phyloP scores from a whole-genome alignment of 2,797 vertebrate species.

The Mastacembelus armatus region DNA sequence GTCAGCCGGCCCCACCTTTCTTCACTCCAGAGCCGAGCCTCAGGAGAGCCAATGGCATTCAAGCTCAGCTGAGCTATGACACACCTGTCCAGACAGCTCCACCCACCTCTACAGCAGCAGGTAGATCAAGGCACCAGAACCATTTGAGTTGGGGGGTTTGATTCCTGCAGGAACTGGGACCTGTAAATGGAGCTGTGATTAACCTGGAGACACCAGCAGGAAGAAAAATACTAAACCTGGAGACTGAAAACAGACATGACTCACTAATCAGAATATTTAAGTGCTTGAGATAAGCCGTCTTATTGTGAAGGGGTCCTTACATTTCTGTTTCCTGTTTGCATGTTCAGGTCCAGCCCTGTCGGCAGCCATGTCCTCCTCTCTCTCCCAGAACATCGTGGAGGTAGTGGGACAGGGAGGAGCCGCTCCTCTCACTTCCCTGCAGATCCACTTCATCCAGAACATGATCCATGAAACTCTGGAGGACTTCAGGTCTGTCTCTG shows the following conservation, averaged over 20 bases:
- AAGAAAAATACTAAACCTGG: too few relatives aligned
- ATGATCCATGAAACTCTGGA: conserved; percentile 98
- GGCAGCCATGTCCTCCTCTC: conserved; percentile 82
- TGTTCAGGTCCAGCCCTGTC: conserved; percentile 73
- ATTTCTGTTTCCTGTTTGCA: not conserved
- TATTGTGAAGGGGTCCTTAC: too few relatives aligned
- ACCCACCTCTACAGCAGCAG: conserved; percentile 70
- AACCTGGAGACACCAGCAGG: too few relatives aligned
- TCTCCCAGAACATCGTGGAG: conserved; percentile 89
- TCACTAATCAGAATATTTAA: too few relatives aligned
- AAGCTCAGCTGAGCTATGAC: conserved; percentile 81
- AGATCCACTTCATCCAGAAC: conserved; percentile 95
- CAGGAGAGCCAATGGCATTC: conserved; percentile 80
- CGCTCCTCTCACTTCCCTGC: conserved; percentile 90
- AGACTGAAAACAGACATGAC: too few relatives aligned
- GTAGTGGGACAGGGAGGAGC: conserved; percentile 84
- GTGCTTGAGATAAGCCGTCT: too few relatives aligned
- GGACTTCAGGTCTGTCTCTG: conserved; percentile 90
- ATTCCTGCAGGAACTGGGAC: not conserved
- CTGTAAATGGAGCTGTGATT: too few relatives aligned
- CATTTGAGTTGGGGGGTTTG: not conserved
- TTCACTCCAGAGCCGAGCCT: conserved; percentile 85
- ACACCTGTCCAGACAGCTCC: conserved; percentile 78
- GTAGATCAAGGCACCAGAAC: conserved; percentile 23
- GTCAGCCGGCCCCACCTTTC: conserved; percentile 54